phyloP scores from a whole-genome alignment of 2,113 vertebrate species.

The Mastomys coucha region DNA sequence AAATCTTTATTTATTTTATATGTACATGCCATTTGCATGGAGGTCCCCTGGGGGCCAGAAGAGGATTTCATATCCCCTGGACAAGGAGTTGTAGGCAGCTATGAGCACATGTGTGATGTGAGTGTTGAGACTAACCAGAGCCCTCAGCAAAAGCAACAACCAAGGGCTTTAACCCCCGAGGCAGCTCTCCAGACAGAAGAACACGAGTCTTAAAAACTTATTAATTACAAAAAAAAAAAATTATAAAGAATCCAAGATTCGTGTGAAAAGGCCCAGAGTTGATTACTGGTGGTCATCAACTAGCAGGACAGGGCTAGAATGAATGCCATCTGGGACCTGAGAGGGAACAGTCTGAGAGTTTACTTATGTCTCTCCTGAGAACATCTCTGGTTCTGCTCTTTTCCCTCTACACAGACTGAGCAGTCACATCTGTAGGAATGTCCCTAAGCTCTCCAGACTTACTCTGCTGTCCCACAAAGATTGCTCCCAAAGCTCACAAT shows the following conservation, averaged over 20 bases:
- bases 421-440: not conserved
- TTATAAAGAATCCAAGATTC: not conserved
- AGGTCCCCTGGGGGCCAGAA: not conserved
- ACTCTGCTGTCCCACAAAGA: not conserved
- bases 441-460: not conserved
- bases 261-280: not conserved
- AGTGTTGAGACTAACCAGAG: not conserved
- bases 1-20: not conserved
- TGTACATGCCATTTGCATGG: not conserved
- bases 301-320: not conserved
- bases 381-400: slow-evolving; percentile 14
- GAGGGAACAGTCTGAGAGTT: not conserved
- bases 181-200: not conserved
- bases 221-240: not conserved
- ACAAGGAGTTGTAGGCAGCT: not conserved
- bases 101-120: not conserved
- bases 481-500: not conserved
- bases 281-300: not conserved
- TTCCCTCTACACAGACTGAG: not conserved
- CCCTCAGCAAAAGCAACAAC: not conserved
- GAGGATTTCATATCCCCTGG: not conserved
- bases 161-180: not conserved
- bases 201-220: not conserved
- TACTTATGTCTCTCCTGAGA: not conserved
- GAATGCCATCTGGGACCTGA: not conserved